A percentile compares a stretch with the other conserved stretches of the same genome.
Conservation (phyloP, 2,888 invertebrate genomes). For the Rotaria magnacalcarata region DNA sequence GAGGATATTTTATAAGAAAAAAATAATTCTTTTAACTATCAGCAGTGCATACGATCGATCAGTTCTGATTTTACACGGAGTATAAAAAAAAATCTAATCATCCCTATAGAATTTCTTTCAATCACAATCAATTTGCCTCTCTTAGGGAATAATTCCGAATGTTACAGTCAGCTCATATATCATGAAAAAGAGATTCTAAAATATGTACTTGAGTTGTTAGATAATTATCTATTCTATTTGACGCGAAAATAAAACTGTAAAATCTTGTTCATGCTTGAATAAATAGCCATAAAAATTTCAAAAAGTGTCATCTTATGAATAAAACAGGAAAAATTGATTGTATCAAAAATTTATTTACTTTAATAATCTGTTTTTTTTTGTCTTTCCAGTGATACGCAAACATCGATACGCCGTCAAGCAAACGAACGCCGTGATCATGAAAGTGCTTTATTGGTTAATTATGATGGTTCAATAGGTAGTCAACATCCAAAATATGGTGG, state of each 20-base stretch:
- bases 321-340: not conserved
- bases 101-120: not conserved
- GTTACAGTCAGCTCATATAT: not conserved
- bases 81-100: not conserved
- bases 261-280: not conserved
- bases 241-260: too few species aligned
- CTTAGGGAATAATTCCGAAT: not conserved
- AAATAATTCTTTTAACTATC: too few species aligned
- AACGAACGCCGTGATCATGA: conserved; percentile 34
- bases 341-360: not conserved
- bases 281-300: not conserved
- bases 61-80: too few species aligned
- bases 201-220: too few species aligned
- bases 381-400: not conserved
- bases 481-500: not conserved
- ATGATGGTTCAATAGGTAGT: not conserved
- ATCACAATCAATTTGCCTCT: not conserved
- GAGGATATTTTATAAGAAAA: too few species aligned
- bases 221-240: too few species aligned
- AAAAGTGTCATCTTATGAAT: not conserved
- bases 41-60: too few species aligned
- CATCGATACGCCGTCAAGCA: not conserved
- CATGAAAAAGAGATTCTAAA: not conserved
- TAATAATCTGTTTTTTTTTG: not conserved
- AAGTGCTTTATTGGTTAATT: conserved; percentile 20